Evolutionary conservation across 2,113 vertebrate species (phyloP), one percentile per base, ranked within the genome.

Genomic region (Laticauda colubrina): DNA sequence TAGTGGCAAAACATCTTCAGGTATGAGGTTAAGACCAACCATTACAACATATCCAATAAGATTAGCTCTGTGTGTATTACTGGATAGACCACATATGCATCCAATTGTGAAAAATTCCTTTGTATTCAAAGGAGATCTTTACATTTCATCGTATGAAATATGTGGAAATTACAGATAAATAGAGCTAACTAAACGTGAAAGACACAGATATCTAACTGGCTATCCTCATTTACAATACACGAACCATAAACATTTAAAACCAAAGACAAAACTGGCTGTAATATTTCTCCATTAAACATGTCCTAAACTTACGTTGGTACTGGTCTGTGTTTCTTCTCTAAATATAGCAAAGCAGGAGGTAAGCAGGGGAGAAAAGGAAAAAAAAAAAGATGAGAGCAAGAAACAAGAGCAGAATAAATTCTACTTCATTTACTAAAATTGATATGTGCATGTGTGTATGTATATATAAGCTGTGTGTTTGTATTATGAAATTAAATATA

Each of bases 301-400:
- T 91, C 1, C 11, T 21, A 5, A 0, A 98, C 98, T 98, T 96
- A 99, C 98, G 98, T 98, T 96, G 97, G 98, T 93, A 64, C 15
- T 96, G 97, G 98, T 97, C 98, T 99, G 57, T 98, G 98, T 97
- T 98, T 99, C 95, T 98, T 98, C 92, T 99, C 98, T 98, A 95
- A 89, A 89, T 96, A 93, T 93, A 95, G 92, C 89, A 96, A 81
- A 51, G n/a, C 24, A 91, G 89, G 91, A 94, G 96, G 89, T 94
- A 95, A 94, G 95, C 20, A 92, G 90, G 93, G 93, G 54, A 95
- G 91, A 89, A 92, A 93, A 14, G 23, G 86, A 87, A 87, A 88
- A 94, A 94, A 94, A 92, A 95, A 94, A 96, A 96, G 93, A 97
- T 45, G 91, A 91, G 24, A 95, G 75, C 95, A 95, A 57, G 90